Percentiles rank a stretch among this genome's conserved stretches.
Conservation (phyloP, 2,888 invertebrate species). For the Amphiduros pacificus region DNA sequence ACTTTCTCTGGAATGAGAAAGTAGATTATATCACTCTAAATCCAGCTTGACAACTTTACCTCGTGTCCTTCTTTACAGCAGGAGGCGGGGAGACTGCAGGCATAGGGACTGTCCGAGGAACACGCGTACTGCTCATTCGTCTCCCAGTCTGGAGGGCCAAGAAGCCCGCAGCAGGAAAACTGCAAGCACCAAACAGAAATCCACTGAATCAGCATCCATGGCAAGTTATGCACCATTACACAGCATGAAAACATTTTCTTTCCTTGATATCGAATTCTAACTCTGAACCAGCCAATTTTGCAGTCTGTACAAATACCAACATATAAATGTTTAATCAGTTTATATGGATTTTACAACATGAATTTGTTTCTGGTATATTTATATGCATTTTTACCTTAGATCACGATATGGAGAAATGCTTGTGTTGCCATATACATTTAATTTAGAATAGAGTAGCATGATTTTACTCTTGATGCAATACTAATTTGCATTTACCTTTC, state of each 20-base stretch:
- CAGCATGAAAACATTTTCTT: too few species aligned
- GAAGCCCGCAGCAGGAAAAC: constrained; percentile 82
- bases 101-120: constrained; percentile 27
- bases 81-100: constrained; percentile 72
- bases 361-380: too few species aligned
- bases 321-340: too few species aligned
- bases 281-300: constrained; percentile 6
- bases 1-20: too few species aligned
- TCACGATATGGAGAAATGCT: too few species aligned
- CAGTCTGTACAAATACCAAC: constrained; percentile 10
- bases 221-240: too few species aligned
- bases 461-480: not conserved
- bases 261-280: constrained; percentile 33
- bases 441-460: not conserved
- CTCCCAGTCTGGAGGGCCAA: constrained; percentile 77
- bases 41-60: too few species aligned
- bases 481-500: constrained; percentile 28
- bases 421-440: not conserved
- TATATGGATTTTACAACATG: too few species aligned
- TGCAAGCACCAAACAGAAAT: too few species aligned
- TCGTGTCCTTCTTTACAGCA: constrained; percentile 70
- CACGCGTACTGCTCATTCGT: constrained; percentile 60
- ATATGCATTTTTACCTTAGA: too few species aligned
- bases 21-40: too few species aligned
- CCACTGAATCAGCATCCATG: too few species aligned